These are phyloP conservation scores for Campoplex capitator DNA, from an alignment of 2,888 invertebrate species.

Conservation along the genomic window DNA sequence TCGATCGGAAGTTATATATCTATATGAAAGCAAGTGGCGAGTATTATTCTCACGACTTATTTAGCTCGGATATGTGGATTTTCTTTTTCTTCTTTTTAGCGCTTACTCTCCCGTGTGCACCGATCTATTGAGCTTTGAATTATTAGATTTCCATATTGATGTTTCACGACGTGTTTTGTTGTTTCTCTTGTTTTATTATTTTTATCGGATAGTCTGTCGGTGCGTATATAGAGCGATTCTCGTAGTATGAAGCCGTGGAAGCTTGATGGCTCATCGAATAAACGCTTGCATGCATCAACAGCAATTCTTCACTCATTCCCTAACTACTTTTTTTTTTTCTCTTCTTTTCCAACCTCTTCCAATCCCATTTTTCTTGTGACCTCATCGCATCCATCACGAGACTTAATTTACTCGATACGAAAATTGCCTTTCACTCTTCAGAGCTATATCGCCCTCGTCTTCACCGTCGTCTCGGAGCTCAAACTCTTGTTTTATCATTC, in stretches of 20 bases:
- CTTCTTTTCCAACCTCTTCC: constrained; percentile 12
- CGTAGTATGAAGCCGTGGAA: constrained; percentile 23
- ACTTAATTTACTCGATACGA: constrained; percentile 70
- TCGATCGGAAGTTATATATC: constrained; percentile 62
- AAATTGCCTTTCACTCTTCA: constrained; percentile 69
- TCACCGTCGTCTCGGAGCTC: constrained; percentile 44
- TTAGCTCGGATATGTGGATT: constrained; percentile 9
- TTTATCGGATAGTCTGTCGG: constrained; percentile 33
- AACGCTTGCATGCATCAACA: constrained; percentile 63
- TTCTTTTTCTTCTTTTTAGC: constrained; percentile 10
- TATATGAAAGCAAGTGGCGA: constrained; percentile 36
- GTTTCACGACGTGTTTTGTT: constrained; percentile 59
- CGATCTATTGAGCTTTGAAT: constrained; percentile 61
- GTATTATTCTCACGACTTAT: constrained; percentile 58
- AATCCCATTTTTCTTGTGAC: constrained; percentile 55
- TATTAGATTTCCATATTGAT: constrained; percentile 65
- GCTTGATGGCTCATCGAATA: constrained; percentile 63
- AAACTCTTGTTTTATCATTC: constrained; percentile 38
- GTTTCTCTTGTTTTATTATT: not conserved
- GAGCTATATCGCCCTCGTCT: constrained; percentile 30
- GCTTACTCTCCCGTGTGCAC: constrained; percentile 11
- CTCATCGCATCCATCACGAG: constrained; percentile 55
- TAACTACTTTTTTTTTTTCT: constrained; percentile 30
- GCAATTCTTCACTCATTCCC: constrained; percentile 47
- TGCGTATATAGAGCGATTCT: constrained; percentile 9